These are phyloP conservation scores for Prionace glauca DNA, from an alignment of 2,797 vertebrate species.

Conservation along the genomic window DNA sequence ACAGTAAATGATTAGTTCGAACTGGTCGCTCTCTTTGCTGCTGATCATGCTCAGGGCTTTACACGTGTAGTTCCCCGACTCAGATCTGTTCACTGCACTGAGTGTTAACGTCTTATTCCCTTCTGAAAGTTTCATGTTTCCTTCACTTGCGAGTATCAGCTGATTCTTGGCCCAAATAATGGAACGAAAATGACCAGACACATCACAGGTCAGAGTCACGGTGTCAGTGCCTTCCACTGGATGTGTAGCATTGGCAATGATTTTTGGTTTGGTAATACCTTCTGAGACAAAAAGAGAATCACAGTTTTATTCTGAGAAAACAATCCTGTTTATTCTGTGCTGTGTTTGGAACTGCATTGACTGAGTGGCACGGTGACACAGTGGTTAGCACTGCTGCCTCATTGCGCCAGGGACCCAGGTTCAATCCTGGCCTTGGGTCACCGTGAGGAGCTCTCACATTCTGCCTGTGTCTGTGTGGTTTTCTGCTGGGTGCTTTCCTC, in stretches of 20 bases:
- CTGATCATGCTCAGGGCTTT: not conserved
- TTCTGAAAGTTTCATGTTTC: not conserved
- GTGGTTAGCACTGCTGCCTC: no score
- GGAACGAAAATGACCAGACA: not conserved
- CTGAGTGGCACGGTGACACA: no score
- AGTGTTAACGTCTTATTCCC: not conserved
- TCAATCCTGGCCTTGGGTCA: no score
- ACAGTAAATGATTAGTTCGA: not conserved
- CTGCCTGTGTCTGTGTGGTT: no score
- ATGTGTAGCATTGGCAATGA: not conserved
- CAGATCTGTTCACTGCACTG: not conserved
- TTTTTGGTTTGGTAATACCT: not conserved
- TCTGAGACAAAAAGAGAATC: not conserved
- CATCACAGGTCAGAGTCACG: not conserved
- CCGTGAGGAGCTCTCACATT: no score
- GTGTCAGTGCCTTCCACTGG: not conserved
- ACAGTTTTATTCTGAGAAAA: not conserved
- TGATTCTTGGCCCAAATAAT: not conserved
- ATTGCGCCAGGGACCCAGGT: no score
- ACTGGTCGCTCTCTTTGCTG: not conserved
- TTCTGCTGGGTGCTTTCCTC: no score
- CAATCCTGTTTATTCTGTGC: not conserved
- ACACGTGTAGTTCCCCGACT: not conserved
- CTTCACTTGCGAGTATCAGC: rapidly evolving
- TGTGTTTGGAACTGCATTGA: no score